Percentiles rank a stretch among this genome's conserved stretches.
phyloP scores from a whole-genome alignment of 1,140 invertebrate genomes.

The Calliopsis andreniformis region DNA sequence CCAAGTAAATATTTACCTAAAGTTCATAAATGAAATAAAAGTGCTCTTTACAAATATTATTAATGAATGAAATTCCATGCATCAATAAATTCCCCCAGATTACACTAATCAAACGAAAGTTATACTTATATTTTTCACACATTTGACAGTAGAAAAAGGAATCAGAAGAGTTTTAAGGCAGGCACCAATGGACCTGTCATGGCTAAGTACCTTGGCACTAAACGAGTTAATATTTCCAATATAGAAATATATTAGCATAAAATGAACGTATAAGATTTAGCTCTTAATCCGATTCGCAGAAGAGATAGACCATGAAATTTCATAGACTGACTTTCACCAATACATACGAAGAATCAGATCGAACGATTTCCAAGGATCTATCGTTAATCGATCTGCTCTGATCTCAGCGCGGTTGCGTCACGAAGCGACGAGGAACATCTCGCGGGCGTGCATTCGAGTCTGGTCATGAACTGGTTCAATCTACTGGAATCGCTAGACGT shows the following conservation, averaged over 20 bases:
- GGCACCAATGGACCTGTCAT: no score
- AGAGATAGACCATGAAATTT: conserved; percentile 5
- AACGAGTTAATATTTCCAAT: no score
- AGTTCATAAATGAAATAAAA: no score
- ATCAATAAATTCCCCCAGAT: no score
- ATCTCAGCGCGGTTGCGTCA: conserved; percentile 34
- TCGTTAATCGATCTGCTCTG: conserved; percentile 37
- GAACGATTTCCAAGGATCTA: conserved; percentile 3
- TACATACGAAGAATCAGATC: neutral
- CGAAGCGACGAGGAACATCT: conserved; percentile 17
- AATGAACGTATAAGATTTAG: neutral
- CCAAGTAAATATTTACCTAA: no score
- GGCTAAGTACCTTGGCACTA: no score
- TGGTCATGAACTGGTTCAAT: conserved; percentile 43
- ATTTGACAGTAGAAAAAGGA: no score
- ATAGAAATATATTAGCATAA: neutral
- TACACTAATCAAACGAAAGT: no score
- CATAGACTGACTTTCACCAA: neutral
- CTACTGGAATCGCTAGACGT: conserved; percentile 21
- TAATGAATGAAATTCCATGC: no score
- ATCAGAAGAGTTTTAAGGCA: no score
- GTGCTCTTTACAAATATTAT: no score
- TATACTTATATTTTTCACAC: no score
- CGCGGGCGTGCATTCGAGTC: conserved; percentile 13
- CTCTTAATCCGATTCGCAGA: neutral